phyloP scores from a whole-genome alignment of 2,113 vertebrate species.

The Polypterus bichir region DNA sequence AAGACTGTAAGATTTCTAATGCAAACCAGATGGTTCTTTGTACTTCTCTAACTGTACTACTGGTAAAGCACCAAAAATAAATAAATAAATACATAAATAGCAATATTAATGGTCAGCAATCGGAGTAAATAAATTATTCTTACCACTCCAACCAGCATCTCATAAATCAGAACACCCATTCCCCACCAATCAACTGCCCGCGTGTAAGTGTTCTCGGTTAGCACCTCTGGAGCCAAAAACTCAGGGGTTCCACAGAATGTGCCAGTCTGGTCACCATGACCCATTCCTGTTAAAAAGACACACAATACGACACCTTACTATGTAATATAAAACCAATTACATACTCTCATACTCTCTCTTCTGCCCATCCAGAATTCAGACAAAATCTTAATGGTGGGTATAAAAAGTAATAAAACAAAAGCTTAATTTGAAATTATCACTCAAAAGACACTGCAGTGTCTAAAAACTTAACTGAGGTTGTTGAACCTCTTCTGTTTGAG shows the following conservation, averaged over 20 bases:
- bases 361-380: no score
- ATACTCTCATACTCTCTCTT: not conserved
- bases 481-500: no score
- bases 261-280: slow-evolving; percentile 79
- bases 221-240: slow-evolving; percentile 87
- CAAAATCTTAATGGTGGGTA: no score
- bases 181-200: slow-evolving; percentile 97
- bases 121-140: slow-evolving; percentile 21
- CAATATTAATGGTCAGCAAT: not conserved
- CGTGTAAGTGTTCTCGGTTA: slow-evolving; percentile 81
- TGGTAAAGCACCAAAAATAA: no score
- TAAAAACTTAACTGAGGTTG: no score
- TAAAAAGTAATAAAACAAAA: no score
- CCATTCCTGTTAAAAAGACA: slow-evolving; percentile 65
- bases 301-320: not conserved
- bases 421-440: no score
- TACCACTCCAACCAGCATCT: slow-evolving; percentile 97
- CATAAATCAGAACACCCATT: slow-evolving; percentile 83
- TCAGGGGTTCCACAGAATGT: slow-evolving; percentile 95
- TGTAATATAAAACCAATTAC: not conserved
- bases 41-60: no score
- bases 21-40: no score
- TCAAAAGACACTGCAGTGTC: no score
- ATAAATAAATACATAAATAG: not conserved
- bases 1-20: no score